Evolutionary conservation across 2,797 vertebrate genomes (phyloP).

Genomic region (Onychomys arenicola): DNA sequence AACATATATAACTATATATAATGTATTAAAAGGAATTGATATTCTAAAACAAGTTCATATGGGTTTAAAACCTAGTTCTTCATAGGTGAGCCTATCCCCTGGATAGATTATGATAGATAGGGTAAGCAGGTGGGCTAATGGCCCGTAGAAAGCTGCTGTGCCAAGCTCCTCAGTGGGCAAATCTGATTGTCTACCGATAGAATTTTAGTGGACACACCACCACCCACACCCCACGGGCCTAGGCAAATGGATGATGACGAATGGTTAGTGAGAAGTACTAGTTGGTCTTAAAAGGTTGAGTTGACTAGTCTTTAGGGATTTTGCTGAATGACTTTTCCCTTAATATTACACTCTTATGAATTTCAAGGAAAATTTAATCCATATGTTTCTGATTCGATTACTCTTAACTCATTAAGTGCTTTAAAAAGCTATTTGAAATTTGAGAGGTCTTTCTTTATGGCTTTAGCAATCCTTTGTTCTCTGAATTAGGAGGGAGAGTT

Average conservation of each 20-base stretch:
- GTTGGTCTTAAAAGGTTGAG: conserved; percentile 23
- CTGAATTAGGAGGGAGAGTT: conserved; percentile 75
- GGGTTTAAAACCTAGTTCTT: not conserved
- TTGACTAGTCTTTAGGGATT: conserved; percentile 35
- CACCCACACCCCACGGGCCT: not conserved
- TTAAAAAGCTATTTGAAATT: conserved; percentile 78
- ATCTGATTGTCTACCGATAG: not conserved
- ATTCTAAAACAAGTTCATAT: not conserved
- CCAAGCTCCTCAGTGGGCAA: not conserved
- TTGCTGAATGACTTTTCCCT: conserved; percentile 50
- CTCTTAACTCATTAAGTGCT: conserved; percentile 79
- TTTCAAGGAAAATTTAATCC: conserved; percentile 79
- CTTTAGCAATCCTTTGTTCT: conserved; percentile 77
- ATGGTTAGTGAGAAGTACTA: not conserved
- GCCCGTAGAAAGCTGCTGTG: not conserved
- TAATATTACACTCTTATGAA: conserved; percentile 68
- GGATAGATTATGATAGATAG: conserved; percentile 14
- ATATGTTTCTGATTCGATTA: conserved; percentile 80
- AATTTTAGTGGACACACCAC: not conserved
- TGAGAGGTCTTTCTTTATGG: conserved; percentile 72
- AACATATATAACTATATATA: not conserved
- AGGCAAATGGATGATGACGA: not conserved
- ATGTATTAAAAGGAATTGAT: not conserved
- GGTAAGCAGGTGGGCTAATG: not conserved
- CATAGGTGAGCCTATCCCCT: not conserved